Evolutionary conservation across 2,888 invertebrate genomes (phyloP).

Genomic region (Holacanthella duospinosa): DNA sequence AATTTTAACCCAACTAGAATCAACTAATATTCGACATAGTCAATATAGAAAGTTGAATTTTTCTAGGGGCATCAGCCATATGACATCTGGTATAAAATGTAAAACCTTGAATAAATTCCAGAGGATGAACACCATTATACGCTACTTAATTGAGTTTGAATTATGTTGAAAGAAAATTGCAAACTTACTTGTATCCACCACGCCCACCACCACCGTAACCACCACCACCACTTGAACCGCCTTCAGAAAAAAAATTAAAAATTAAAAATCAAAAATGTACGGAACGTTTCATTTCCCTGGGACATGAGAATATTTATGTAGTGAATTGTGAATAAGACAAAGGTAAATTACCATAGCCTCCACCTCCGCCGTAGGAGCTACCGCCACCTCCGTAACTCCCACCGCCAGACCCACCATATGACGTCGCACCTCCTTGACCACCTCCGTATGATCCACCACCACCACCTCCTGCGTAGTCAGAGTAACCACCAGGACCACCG

Average conservation of each 20-base stretch:
- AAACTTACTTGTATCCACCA: slow-evolving; percentile 22
- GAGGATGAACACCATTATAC: no score
- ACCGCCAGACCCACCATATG: slow-evolving; percentile 18
- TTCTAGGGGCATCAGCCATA: no score
- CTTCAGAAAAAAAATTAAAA: slow-evolving; percentile 14
- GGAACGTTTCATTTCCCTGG: not conserved
- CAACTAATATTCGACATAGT: no score
- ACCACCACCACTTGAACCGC: slow-evolving; percentile 12
- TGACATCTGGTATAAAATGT: no score
- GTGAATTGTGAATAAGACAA: not conserved
- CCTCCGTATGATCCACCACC: slow-evolving; percentile 17
- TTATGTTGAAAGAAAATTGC: not conserved
- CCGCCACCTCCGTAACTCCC: slow-evolving; percentile 14
- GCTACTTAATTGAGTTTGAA: no score
- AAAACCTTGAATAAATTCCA: no score
- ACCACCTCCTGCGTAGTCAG: slow-evolving; percentile 10
- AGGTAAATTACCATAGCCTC: slow-evolving; percentile 10
- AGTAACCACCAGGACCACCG: not conserved
- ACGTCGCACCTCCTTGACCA: slow-evolving; percentile 9
- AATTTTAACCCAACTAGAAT: no score
- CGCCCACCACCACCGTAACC: slow-evolving; percentile 19
- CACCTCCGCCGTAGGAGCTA: slow-evolving; percentile 7
- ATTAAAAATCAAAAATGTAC: not conserved
- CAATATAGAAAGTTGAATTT: no score
- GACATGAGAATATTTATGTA: not conserved